These are phyloP conservation scores for Salvelinus namaycush DNA, from an alignment of 2,113 vertebrate genomes.

Conservation along the genomic window DNA sequence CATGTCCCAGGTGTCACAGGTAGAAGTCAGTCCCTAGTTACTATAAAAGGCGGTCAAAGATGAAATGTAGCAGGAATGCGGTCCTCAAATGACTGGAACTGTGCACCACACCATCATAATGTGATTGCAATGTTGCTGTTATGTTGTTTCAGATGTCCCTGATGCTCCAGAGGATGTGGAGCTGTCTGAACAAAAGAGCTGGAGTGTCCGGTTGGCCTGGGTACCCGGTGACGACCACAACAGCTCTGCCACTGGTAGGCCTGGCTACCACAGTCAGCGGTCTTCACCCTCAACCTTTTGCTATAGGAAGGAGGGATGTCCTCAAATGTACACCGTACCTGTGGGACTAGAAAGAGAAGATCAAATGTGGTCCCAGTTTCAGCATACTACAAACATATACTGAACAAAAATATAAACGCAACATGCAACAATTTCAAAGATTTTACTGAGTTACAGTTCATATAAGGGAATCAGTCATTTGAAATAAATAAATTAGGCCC, in stretches of 20 bases:
- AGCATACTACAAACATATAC: not conserved
- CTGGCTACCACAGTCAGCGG: not conserved
- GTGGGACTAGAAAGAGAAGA: not conserved
- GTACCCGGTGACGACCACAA: constrained; percentile 80
- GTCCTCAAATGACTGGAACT: too few species aligned
- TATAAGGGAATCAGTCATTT: too few species aligned
- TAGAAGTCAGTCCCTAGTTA: too few species aligned
- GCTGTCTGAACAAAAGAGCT: constrained; percentile 74
- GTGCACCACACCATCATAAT: not conserved
- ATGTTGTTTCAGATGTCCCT: constrained; percentile 79
- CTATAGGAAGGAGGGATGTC: too few species aligned
- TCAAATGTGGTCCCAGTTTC: not conserved
- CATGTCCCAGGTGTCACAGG: too few species aligned
- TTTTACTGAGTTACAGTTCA: too few species aligned
- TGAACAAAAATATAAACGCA: not conserved
- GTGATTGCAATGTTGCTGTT: constrained; percentile 3
- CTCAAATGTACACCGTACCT: not conserved
- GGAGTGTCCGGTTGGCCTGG: constrained; percentile 84
- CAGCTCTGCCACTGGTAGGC: constrained; percentile 85
- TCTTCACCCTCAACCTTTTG: too few species aligned
- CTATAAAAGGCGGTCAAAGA: too few species aligned
- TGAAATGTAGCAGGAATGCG: too few species aligned
- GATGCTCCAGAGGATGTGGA: constrained; percentile 79
- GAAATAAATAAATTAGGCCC: too few species aligned
- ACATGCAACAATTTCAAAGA: too few species aligned